Percentiles rank a stretch among this genome's conserved stretches.
Conservation (phyloP, 2,113 vertebrate species). For the Trematomus loennbergii region DNA sequence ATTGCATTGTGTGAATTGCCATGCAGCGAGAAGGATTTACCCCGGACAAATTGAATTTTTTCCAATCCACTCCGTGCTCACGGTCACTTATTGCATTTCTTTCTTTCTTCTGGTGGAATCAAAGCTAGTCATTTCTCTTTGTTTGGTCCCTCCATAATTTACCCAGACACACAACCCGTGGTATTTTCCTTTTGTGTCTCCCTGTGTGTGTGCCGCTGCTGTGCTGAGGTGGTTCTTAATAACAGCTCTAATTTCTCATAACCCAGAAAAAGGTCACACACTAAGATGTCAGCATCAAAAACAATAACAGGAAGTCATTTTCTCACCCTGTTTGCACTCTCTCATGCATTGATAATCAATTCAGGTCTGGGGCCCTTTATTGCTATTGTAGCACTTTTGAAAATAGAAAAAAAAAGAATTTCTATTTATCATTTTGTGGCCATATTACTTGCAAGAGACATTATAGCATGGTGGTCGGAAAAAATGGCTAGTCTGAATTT, state of each 20-base stretch:
- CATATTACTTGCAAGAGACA: constrained; percentile 9
- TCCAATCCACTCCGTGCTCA: constrained; percentile 22
- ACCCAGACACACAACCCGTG: constrained; percentile 16
- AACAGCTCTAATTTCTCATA: constrained; percentile 36
- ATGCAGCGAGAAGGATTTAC: constrained; percentile 14
- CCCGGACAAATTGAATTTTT: constrained; percentile 57
- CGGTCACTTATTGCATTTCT: constrained; percentile 52
- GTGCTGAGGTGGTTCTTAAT: constrained; percentile 32
- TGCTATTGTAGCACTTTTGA: constrained; percentile 16
- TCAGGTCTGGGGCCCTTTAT: constrained; percentile 3
- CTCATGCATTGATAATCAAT: constrained; percentile 3
- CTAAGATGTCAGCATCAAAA: constrained; percentile 20
- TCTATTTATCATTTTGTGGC: constrained; percentile 9
- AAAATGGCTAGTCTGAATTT: too few relatives aligned
- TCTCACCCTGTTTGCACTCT: background rate
- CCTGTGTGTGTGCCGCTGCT: background rate
- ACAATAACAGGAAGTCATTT: constrained; percentile 21
- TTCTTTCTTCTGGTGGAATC: constrained; percentile 24
- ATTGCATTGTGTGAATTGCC: constrained; percentile 12
- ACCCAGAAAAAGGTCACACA: constrained; percentile 38
- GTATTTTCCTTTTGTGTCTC: constrained; percentile 1
- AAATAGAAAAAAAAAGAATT: constrained; percentile 7
- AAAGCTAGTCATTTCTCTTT: constrained; percentile 22
- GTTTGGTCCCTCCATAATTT: constrained; percentile 29
- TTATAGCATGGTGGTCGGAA: background rate